Percentiles rank a stretch among this genome's conserved stretches.
These are phyloP conservation scores for Parnassius smintheus DNA, from an alignment of 2,888 invertebrate genomes.

Conservation along the genomic window DNA sequence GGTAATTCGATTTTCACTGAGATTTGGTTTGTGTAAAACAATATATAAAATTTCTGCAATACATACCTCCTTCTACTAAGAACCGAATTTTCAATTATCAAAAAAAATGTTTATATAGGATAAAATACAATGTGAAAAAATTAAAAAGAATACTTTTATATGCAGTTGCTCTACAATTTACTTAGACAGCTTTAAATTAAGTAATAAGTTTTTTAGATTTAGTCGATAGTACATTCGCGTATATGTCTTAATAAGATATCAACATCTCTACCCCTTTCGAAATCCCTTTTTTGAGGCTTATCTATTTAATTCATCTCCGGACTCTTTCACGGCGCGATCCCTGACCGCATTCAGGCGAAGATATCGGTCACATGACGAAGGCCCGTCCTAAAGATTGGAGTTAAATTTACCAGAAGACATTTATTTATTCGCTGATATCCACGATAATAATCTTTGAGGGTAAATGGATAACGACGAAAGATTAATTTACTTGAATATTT, in stretches of 20 bases:
- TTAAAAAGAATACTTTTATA: too few species aligned
- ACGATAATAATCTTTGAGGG: conserved; percentile 63
- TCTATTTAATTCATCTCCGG: conserved; percentile 78
- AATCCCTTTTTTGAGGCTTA: conserved; percentile 67
- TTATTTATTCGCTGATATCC: conserved; percentile 71
- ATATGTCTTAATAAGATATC: conserved; percentile 35
- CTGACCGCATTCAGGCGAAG: conserved; percentile 71
- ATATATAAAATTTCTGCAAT: too few species aligned
- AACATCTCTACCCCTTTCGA: conserved; percentile 50
- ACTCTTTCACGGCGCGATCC: conserved; percentile 71
- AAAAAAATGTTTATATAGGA: too few species aligned
- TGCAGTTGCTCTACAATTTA: too few species aligned
- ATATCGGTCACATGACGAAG: conserved; percentile 76
- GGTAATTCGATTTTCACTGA: too few species aligned
- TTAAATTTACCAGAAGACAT: conserved; percentile 80
- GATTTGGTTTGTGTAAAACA: too few species aligned
- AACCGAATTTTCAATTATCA: too few species aligned
- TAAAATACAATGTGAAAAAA: too few species aligned
- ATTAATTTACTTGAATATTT: conserved; percentile 40
- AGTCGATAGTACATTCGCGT: conserved; percentile 16
- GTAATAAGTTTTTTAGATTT: too few species aligned
- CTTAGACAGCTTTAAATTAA: too few species aligned
- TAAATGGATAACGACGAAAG: conserved; percentile 50
- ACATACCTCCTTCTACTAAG: too few species aligned
- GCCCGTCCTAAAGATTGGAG: conserved; percentile 65